A percentile compares a stretch with the other conserved stretches of the same genome.
Conservation (phyloP, 1,140 invertebrate species). For the Musca vetustissima region DNA sequence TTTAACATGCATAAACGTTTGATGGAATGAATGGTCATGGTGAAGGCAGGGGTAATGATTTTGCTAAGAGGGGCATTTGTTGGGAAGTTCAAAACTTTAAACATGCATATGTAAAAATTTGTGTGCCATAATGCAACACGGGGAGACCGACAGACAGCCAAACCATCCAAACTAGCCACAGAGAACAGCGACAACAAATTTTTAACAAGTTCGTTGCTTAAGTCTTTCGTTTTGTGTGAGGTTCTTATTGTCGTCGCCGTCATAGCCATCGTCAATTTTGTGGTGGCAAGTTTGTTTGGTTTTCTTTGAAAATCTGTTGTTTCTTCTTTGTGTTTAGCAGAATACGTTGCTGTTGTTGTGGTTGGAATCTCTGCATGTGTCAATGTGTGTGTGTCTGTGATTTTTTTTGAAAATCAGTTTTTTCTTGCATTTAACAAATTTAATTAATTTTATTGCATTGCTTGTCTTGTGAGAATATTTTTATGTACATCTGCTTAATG, state of each 20-base stretch:
- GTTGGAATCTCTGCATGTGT: not conserved
- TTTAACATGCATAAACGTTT: no score
- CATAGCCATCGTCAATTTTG: no score
- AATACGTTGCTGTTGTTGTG: not conserved
- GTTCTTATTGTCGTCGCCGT: no score
- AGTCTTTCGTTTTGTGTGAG: constrained; percentile 2
- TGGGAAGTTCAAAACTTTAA: no score
- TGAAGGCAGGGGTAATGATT: no score
- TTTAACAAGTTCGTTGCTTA: constrained; percentile 17
- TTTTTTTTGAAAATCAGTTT: not conserved
- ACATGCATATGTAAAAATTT: constrained; percentile 15
- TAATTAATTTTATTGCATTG: constrained; percentile 24
- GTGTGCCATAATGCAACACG: no score
- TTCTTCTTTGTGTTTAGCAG: not conserved
- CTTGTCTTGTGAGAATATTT: constrained; percentile 15
- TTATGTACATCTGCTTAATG: constrained; percentile 8
- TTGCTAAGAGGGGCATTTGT: no score
- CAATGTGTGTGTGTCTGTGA: no score
- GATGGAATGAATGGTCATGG: no score
- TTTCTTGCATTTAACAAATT: constrained; percentile 22
- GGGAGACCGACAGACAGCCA: no score
- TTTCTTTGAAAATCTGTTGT: not conserved
- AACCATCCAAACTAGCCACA: not conserved
- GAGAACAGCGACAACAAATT: constrained; percentile 1
- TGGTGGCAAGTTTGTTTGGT: not conserved